These are phyloP conservation scores for Bombus huntii DNA, from an alignment of 1,140 invertebrate species.

Conservation along the genomic window DNA sequence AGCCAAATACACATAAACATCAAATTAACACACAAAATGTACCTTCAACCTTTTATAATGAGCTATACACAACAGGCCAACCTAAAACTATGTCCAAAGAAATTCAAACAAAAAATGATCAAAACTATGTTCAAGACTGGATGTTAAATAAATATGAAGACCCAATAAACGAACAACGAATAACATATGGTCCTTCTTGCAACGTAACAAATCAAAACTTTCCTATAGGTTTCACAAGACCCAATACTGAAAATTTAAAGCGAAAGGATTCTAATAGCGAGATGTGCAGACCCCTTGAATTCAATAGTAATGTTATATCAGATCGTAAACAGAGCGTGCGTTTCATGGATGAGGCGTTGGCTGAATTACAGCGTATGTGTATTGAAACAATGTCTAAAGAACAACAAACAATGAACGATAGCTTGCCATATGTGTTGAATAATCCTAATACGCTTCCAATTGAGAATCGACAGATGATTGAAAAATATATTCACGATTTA, in stretches of 20 bases:
- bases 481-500: conserved; percentile 71
- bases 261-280: conserved; percentile 6
- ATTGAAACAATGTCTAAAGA: conserved; percentile 53
- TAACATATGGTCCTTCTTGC: background rate
- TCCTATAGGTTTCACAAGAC: conserved; percentile 71
- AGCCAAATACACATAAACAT: background rate
- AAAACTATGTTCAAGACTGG: conserved; percentile 13
- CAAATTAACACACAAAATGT: background rate
- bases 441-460: conserved; percentile 54
- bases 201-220: conserved; percentile 27
- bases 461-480: conserved; percentile 73
- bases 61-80: background rate
- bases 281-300: conserved; percentile 65
- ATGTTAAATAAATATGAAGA: conserved; percentile 14
- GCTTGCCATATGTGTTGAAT: conserved; percentile 53
- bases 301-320: conserved; percentile 43
- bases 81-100: background rate
- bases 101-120: background rate
- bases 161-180: background rate
- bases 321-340: conserved; percentile 59
- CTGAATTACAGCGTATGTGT: conserved; percentile 72
- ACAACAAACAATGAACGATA: conserved; percentile 24
- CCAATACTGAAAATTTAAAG: conserved; percentile 2
- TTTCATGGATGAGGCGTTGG: conserved; percentile 69
- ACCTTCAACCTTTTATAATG: conserved; percentile 8